Evolutionary conservation across 1,140 invertebrate species (phyloP), one percentile per base, ranked within the genome.

Genomic region (Semibalanus balanoides): DNA sequence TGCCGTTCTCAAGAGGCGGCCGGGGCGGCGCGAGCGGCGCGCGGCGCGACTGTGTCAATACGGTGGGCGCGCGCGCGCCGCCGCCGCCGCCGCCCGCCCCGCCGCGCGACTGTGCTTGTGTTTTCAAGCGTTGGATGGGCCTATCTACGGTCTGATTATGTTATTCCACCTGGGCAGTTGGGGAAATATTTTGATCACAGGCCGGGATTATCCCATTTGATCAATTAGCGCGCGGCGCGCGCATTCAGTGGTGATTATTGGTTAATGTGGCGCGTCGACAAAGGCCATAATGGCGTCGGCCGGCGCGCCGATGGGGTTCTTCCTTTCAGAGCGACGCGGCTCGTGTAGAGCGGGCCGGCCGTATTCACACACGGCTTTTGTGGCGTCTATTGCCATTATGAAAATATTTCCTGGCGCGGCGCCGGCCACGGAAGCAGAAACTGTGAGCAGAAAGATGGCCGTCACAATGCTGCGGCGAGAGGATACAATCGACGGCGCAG

Each of bases 131-230:
- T 64, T 64, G 51, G 51, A 64, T 64, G 51, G 22, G 22, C 51
- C 51, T 64, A 64, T 64, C 51, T 64, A 25, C 9, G 51, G 11
- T 7, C 14, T 64, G 51, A 64, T 64, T 64, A 64, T 64, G 51
- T 64, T 64, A 64, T 64, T 64, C 51, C 51, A 64, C 51, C 51
- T 64, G 51, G 51, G 51, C 51, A 64, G 51, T 64, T 64, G 51
- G 51, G 51, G 51, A 64, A 64, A 64, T 64, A 64, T 64, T 64
- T 64, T 64, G 51, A 64, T 64, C 51, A 64, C 51, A 64, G 51
- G 51, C 51, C 51, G 7, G 51, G 51, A 64, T 64, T 64, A 64
- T 64, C 51, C 51, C 51, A 64, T 64, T 64, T 64, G 51, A 64
- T 64, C 51, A 64, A 64, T 64, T 64, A 64, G 51, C 51, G 51